phyloP scores from a whole-genome alignment of 2,113 vertebrate species.

The Mormoops blainvillei region DNA sequence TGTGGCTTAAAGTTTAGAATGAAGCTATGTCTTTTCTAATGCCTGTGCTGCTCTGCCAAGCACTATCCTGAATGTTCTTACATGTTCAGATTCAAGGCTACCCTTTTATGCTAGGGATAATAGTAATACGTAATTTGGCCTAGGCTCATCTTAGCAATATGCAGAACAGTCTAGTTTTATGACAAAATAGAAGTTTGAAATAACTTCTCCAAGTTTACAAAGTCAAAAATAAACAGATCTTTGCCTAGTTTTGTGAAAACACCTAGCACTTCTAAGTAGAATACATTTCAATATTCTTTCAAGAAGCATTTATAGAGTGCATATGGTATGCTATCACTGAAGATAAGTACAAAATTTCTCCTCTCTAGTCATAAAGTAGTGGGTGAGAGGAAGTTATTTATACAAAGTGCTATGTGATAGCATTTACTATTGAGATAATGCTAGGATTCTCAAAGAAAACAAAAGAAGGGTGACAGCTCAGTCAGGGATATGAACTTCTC shows the following conservation, averaged over 20 bases:
- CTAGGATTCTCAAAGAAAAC: neutral
- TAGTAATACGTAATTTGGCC: neutral
- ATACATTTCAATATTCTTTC: neutral
- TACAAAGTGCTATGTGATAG: neutral
- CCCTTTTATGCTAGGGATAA: neutral
- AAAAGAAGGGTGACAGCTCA: neutral
- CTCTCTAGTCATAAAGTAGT: neutral
- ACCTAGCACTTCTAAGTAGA: neutral
- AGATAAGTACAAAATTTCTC: neutral
- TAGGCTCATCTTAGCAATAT: neutral
- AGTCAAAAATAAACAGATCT: constrained; percentile 6
- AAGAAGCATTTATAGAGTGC: constrained; percentile 12
- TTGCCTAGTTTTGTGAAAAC: neutral
- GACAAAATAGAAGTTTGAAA: neutral
- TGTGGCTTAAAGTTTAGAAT: neutral
- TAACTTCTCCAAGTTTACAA: neutral
- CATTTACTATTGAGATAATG: neutral
- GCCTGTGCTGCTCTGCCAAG: neutral
- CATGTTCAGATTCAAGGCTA: neutral
- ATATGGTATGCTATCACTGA: neutral
- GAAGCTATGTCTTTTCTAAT: neutral
- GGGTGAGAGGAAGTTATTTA: neutral
- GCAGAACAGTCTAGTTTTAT: neutral
- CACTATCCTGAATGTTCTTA: neutral
- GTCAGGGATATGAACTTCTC: neutral